Conservation (phyloP, 2,113 vertebrate species). For the Sterna hirundo region DNA sequence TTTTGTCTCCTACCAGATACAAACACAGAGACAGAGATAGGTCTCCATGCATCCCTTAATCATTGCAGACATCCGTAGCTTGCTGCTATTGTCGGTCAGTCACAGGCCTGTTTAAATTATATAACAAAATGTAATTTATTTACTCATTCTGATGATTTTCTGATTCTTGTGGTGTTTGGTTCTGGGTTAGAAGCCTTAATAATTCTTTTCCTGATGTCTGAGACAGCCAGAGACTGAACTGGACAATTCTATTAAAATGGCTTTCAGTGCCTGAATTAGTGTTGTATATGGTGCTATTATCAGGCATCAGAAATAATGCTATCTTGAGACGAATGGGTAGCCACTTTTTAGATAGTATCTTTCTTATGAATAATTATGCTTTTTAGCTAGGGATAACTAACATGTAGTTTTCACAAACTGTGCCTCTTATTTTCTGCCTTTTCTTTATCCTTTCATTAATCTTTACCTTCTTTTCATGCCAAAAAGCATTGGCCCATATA, state of each 20-base stretch:
- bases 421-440: not conserved
- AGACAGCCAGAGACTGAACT: not conserved
- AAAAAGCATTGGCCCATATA: not conserved
- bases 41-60: not conserved
- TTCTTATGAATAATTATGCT: not conserved
- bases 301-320: not conserved
- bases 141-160: not conserved
- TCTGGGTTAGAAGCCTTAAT: not conserved
- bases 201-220: not conserved
- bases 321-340: not conserved
- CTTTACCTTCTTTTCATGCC: not conserved
- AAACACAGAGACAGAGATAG: not conserved
- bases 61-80: not conserved
- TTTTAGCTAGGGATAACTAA: not conserved
- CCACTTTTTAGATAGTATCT: not conserved
- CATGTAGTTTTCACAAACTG: not conserved
- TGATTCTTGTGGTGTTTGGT: not conserved
- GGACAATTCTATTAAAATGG: not conserved
- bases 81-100: not conserved
- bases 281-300: not conserved
- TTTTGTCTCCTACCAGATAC: not conserved
- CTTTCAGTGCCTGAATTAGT: not conserved
- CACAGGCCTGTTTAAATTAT: not conserved
- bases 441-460: not conserved
- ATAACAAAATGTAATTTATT: not conserved